Evolutionary conservation across 2,888 invertebrate species (phyloP), one percentile per base, ranked within the genome.

Genomic region (Oxycera nigricornis): DNA sequence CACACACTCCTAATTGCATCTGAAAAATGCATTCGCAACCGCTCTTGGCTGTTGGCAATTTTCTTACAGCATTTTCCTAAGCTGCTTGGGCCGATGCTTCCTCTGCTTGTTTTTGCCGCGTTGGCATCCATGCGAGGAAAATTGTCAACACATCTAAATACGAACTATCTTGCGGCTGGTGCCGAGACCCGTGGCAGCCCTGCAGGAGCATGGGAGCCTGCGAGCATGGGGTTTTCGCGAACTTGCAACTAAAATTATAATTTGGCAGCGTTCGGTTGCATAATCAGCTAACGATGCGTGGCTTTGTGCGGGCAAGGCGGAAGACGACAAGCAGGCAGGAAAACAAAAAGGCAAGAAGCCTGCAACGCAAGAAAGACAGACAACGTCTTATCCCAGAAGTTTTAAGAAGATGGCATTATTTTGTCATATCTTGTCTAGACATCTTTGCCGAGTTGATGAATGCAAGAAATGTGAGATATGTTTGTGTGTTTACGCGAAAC

Each of bases 381-480:
- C 65, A 39, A 65, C 39, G 39, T 65, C 65, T 65, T 65, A 65
- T 41, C 41, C 41, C 39, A 24, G 65, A 65, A 65, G 65, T 65
- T 65, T 65, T 65, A 65, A 35, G 24, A 59, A 59, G 65, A 65
- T 65, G 65, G 39, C 65, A 65, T 39, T 65, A 65, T 65, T 65
- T 65, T 35, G 65, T 65, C 65, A 65, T 65, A 65, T 65, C 65
- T 65, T 65, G 65, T 65, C 65, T 65, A 65, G 65, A 65, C 65
- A 65, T 65, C 65, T 65, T 61, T 65, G 65, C 41, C 2, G 65
- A 65, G 17, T 65, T 65, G 65, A 65, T 65, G 65, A 65, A 65
- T 65, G 65, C 65, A 65, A 65, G 65, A 65, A 65, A 65, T 65
- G 65, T 39, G 65, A 65, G n/a, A 11, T 65, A 65, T 39, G 65